A percentile compares a stretch with the other conserved stretches of the same genome.
Conservation (phyloP, 1,140 invertebrate species). For the Venturia canescens region DNA sequence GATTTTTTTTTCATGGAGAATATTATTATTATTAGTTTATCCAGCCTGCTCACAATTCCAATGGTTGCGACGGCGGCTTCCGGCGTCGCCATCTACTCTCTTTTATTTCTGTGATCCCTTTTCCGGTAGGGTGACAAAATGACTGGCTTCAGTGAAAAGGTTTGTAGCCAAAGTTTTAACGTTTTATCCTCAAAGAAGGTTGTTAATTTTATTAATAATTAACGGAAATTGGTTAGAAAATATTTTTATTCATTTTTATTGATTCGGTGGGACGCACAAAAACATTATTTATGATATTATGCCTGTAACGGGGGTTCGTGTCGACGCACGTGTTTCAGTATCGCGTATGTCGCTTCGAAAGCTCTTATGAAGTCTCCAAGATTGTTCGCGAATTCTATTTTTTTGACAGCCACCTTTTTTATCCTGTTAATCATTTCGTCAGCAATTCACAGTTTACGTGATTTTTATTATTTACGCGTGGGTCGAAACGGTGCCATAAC, state of each 20-base stretch:
- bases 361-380: no score
- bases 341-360: background rate
- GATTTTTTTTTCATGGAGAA: no score
- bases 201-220: background rate
- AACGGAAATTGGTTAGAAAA: background rate
- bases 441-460: background rate
- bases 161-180: slow-evolving; percentile 59
- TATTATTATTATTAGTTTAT: no score
- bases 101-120: slow-evolving; percentile 51
- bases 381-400: no score
- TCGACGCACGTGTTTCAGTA: slow-evolving; percentile 41
- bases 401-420: no score
- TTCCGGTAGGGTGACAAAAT: slow-evolving; percentile 68
- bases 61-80: slow-evolving; percentile 29
- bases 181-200: slow-evolving; percentile 46
- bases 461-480: background rate
- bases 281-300: background rate
- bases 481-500: background rate
- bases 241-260: slow-evolving; percentile 20
- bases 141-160: slow-evolving; percentile 73
- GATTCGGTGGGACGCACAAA: background rate
- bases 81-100: slow-evolving; percentile 40
- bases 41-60: background rate
- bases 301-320: background rate
- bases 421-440: no score